Evolutionary conservation across 2,888 invertebrate genomes (phyloP).

Genomic region (Perizoma affinitatum): DNA sequence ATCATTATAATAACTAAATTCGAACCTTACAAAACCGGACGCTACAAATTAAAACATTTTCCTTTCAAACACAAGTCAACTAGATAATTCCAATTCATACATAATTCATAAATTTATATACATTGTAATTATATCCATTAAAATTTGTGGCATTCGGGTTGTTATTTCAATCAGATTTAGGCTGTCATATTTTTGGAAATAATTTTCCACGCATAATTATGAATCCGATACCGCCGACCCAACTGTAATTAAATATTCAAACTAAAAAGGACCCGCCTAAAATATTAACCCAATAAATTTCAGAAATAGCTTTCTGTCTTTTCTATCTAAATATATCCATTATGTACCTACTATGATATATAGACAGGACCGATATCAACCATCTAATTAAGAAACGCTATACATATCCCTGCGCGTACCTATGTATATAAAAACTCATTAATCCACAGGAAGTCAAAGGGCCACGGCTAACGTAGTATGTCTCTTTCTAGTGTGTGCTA

Average conservation of each 20-base stretch:
- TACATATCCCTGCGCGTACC: constrained; percentile 54
- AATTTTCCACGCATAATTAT: constrained; percentile 42
- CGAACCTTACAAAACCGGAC: constrained; percentile 2
- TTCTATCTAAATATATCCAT: constrained; percentile 38
- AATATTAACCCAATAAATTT: constrained; percentile 43
- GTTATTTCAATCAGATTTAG: constrained; percentile 39
- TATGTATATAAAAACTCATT: constrained; percentile 55
- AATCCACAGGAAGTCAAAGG: constrained; percentile 58
- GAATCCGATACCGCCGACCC: constrained; percentile 32
- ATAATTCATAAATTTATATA: constrained; percentile 28
- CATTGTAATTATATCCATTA: constrained; percentile 29
- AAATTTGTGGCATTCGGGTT: constrained; percentile 27
- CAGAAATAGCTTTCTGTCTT: constrained; percentile 38
- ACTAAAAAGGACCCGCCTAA: constrained; percentile 39
- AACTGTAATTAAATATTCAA: constrained; percentile 39
- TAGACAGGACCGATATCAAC: constrained; percentile 46
- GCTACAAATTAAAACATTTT: constrained; percentile 28
- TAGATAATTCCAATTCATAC: constrained; percentile 17
- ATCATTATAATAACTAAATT: constrained; percentile 12
- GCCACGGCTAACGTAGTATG: constrained; percentile 50
- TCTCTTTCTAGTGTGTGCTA: constrained; percentile 52
- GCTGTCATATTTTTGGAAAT: constrained; percentile 38
- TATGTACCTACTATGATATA: constrained; percentile 40
- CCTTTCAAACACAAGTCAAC: constrained; percentile 10
- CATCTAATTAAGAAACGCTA: constrained; percentile 55